Evolutionary conservation across 2,888 invertebrate genomes (phyloP), one percentile per base, ranked within the genome.

Genomic region (Scaptomyza tumidula): DNA sequence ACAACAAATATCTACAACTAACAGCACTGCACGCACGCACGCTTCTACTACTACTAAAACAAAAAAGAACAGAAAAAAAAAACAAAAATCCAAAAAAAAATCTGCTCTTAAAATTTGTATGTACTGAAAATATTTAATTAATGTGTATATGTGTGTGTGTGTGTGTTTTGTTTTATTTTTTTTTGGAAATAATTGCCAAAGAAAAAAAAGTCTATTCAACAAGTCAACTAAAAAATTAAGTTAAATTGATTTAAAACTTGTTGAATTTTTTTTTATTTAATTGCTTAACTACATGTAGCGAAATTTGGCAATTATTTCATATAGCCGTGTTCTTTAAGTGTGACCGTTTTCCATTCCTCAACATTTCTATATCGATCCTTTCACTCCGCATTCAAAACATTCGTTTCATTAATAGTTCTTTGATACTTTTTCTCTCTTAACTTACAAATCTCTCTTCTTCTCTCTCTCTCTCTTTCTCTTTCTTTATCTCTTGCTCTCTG

Each of bases 21-120:
- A 71, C 60, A 57, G 76, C 71, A 75, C 71, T 79, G 76, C 76
- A 77, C 79, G 79, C 75, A 64, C 70, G 77, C 77, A 77, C 79
- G 77, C 77, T 77, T 77, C 67, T 75, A 61, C 50, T 48, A 14
- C 50, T 46, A 24, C 24, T 24, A 19, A 1, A 1, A 19, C 19
- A 61, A 49, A 55, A 55, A 52, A 60, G 41, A 33, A 37, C 29
- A 68, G 56, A 59, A 60, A 62, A n/a, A 68, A 33, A 45, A 52
- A 59, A 50, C 35, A 11, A 58, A 48, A 46, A 49, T 7, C 31
- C 14, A 66, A 14, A 56, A 60, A 50, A 29, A 59, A 69, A 55
- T 57, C 72, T 63, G 46, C 69, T 73, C 44, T 58, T 58, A 70
- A 64, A 76, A 70, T 85, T 81, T 89, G 76, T 82, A 84, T 78